Conservation (phyloP, 30 jellyfish, hydroid and myxozoan genomes). For the Hydractinia symbiolongicarpus region DNA sequence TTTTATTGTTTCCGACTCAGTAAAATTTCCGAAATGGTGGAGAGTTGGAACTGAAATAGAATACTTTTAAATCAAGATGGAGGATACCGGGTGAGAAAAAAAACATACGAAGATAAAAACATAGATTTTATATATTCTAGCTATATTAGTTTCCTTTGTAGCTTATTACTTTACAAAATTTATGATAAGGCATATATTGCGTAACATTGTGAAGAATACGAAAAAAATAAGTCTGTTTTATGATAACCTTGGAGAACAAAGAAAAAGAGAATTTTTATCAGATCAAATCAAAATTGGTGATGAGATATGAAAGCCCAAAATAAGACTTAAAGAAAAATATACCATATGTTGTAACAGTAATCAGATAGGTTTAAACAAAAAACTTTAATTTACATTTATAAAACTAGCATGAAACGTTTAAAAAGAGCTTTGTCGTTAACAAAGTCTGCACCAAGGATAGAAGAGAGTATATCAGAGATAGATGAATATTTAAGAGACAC, state of each 20-base stretch:
- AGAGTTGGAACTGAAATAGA: neutral
- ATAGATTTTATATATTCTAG: neutral
- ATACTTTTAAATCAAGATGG: slow-evolving; percentile 7
- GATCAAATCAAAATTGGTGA: too few relatives aligned
- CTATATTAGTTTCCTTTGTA: neutral
- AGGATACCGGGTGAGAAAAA: slow-evolving; percentile 14
- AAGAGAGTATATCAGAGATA: slow-evolving; percentile 86
- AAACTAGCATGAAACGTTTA: slow-evolving; percentile 70
- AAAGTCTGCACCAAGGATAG: slow-evolving; percentile 90
- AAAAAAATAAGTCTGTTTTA: neutral
- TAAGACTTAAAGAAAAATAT: neutral
- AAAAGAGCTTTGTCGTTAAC: slow-evolving; percentile 93
- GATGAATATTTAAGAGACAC: slow-evolving; percentile 44
- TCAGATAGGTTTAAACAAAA: neutral
- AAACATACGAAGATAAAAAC: slow-evolving; percentile 1
- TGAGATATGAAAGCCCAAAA: neutral
- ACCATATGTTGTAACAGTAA: neutral
- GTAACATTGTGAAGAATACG: neutral
- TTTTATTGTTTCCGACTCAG: neutral
- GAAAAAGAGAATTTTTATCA: too few relatives aligned
- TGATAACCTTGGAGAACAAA: too few relatives aligned
- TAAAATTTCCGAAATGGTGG: neutral
- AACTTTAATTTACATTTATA: neutral
- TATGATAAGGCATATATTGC: neutral
- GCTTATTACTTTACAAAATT: slow-evolving; percentile 1